Base-by-base conservation (phyloP, 2,113 vertebrate species). In the Tragelaphus scriptus region DNA sequence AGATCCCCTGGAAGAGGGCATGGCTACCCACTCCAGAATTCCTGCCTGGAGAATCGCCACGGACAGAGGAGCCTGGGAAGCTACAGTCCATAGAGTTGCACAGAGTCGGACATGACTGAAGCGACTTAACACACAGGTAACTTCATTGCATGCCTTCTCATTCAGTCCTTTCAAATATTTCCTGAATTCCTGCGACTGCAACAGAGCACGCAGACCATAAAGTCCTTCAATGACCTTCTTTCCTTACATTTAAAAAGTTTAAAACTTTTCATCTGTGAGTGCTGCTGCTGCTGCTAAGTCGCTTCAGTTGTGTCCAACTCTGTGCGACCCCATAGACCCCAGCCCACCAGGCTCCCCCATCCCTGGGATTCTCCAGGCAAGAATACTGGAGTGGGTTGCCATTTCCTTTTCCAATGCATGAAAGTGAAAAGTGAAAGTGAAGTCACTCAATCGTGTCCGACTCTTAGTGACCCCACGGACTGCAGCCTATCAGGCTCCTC, bases 171-270 rank as follows among this genome's bases (percentile, higher is more conserved):
- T 80, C n/a, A 55, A 59, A 89, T 17, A 7, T 85, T 94, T 85
- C 51, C 79, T 81, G 30, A 96, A 55, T 12, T 90, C 16, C n/a
- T 56, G 6, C 8, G 55, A 71, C 13, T 17, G 12, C 30, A 1
- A 0, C 2, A 53, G 26, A 77, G 17, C 15, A 56, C 0, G 5
- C 1, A 63, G 44, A 75, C 0, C 0, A 0, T 68, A 2, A 71
- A 95, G 23, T 28, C 25, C 17, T 93, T 79, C 14, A 58, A 12
- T 2, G 26, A 28, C 23, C 4, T 16, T 11, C 25, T 89, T 63
- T n/a, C 61, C 11, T 91, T 85, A 30, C 25, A 49, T 85, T 53
- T 40, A 85, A 85, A 47, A 36, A 58, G 21, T 55, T 77, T 59
- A 32, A 30, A 89, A 55, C 5, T 7, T 85, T 90, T 61, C n/a